Percentiles rank a stretch among this genome's conserved stretches.
Conservation (phyloP, 2,888 invertebrate species). For the Diadegma fenestrale region DNA sequence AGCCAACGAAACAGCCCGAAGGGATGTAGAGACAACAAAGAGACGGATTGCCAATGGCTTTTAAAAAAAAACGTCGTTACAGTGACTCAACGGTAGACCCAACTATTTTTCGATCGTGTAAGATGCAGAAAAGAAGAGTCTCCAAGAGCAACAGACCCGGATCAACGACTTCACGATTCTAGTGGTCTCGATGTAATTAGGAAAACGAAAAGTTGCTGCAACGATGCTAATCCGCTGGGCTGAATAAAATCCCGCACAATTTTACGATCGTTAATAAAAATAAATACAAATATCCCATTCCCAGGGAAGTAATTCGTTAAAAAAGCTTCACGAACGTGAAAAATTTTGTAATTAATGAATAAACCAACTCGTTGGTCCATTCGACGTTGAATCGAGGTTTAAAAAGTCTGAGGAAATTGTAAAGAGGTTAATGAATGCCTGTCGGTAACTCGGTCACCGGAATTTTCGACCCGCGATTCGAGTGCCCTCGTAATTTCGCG, state of each 20-base stretch:
- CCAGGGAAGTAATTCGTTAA: too few species aligned
- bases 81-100: conserved; percentile 2
- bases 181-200: not conserved
- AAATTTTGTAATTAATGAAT: not conserved
- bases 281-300: too few species aligned
- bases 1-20: not conserved
- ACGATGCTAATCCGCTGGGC: not conserved
- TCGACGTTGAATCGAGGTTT: not conserved
- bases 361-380: not conserved
- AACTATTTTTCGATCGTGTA: not conserved
- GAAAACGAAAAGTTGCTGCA: not conserved
- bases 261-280: too few species aligned
- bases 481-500: conserved; percentile 21
- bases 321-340: not conserved
- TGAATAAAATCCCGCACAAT: too few species aligned
- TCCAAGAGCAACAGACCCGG: not conserved
- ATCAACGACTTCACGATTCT: not conserved
- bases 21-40: not conserved
- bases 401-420: not conserved
- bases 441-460: conserved; percentile 51
- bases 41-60: conserved; percentile 2
- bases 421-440: conserved; percentile 21
- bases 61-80: not conserved
- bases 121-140: not conserved
- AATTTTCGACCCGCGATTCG: conserved; percentile 51